phyloP scores from a whole-genome alignment of 2,113 vertebrate genomes.

The Polypterus senegalus region DNA sequence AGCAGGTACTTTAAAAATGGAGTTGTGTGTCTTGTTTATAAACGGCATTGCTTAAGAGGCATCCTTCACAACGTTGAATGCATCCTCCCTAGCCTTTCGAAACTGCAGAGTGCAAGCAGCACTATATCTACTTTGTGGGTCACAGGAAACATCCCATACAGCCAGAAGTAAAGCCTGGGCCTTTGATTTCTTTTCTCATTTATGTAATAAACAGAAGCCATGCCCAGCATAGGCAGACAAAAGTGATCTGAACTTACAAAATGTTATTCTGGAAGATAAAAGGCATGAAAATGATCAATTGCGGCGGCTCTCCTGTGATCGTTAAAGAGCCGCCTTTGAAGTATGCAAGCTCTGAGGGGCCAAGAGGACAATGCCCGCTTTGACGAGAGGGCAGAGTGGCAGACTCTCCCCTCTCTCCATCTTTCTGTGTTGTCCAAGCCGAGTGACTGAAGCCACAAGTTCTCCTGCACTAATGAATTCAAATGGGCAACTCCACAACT shows the following conservation, averaged over 20 bases:
- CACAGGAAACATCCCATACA: too few species aligned
- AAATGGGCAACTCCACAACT: conserved; percentile 41
- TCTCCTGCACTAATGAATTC: conserved; percentile 48
- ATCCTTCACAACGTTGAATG: too few species aligned
- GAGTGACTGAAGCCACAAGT: conserved; percentile 33
- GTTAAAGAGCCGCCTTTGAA: conserved; percentile 62
- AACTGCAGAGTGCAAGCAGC: too few species aligned
- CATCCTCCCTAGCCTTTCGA: too few species aligned
- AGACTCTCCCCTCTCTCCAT: conserved; percentile 31
- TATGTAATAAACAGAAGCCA: conserved; percentile 39
- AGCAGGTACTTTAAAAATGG: too few species aligned
- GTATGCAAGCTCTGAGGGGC: conserved; percentile 56
- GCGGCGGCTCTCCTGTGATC: conserved; percentile 62
- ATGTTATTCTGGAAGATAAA: conserved; percentile 56
- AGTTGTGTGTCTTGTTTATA: too few species aligned
- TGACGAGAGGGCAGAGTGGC: conserved; percentile 48
- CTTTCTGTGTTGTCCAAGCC: conserved; percentile 19
- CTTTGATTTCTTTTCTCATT: conserved; percentile 19
- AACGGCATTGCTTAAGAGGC: too few species aligned
- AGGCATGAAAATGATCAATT: conserved; percentile 79
- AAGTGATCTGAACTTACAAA: conserved; percentile 63
- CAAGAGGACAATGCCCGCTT: conserved; percentile 59
- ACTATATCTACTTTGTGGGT: too few species aligned
- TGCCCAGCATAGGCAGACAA: conserved; percentile 55
- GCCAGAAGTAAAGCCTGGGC: too few species aligned